Conservation (phyloP, 2,888 invertebrate species). For the Drosophila borealis region DNA sequence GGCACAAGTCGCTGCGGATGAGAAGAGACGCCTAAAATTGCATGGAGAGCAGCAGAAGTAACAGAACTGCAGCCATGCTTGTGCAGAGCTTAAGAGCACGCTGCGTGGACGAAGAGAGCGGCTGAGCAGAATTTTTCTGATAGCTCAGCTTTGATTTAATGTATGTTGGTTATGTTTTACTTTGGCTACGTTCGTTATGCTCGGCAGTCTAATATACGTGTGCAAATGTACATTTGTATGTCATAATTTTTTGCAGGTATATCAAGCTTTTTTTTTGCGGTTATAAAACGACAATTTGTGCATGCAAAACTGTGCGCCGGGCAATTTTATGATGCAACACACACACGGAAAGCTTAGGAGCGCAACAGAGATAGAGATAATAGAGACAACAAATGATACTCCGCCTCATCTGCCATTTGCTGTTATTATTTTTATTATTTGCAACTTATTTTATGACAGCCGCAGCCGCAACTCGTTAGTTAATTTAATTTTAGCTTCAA, state of each 20-base stretch:
- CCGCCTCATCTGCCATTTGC: conserved; percentile 52
- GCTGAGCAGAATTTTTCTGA: too few species aligned
- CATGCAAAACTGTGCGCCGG: conserved; percentile 61
- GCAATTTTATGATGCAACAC: conserved; percentile 63
- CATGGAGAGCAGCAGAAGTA: too few species aligned
- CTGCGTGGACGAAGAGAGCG: too few species aligned
- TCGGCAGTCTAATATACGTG: not conserved
- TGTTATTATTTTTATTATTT: conserved; percentile 69
- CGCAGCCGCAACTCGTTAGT: conserved; percentile 60
- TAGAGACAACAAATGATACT: conserved; percentile 8
- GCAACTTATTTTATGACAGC: conserved; percentile 65
- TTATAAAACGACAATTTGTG: conserved; percentile 69
- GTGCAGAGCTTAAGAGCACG: too few species aligned
- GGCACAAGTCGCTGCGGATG: too few species aligned
- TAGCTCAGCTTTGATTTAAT: not conserved
- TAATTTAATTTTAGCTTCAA: conserved; percentile 63
- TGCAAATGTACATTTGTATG: not conserved
- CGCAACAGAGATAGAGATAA: conserved; percentile 19
- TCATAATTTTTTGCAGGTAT: conserved; percentile 20
- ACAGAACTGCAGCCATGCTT: too few species aligned
- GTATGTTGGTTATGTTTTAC: not conserved
- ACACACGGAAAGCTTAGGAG: conserved; percentile 8
- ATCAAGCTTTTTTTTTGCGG: conserved; percentile 18
- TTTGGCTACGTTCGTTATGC: conserved; percentile 9
- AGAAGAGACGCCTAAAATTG: too few species aligned